Evolutionary conservation across 2,113 vertebrate genomes (phyloP), one percentile per base, ranked within the genome.

Genomic region (Plecotus auritus): DNA sequence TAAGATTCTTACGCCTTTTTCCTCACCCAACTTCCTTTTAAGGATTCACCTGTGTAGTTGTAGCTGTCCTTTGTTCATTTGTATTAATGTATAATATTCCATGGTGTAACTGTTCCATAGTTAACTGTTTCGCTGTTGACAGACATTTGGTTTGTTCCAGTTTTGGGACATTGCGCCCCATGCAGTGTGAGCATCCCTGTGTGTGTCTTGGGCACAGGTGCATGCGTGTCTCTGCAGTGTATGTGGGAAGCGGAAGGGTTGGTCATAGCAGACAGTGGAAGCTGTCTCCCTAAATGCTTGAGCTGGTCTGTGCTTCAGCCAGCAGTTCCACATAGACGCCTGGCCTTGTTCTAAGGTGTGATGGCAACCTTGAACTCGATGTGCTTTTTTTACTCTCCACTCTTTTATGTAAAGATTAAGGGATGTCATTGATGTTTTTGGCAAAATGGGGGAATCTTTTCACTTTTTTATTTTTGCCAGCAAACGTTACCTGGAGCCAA

Each of bases 401-500:
- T 78, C 22, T 32, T 72, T 28, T 11, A 18, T 67, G 10, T 76
- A 80, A 69, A 76, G 10, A 11, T 76, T 82, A 56, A 86, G 70
- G 76, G 40, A n/a, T 89, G 14, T 26, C 12, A 72, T 78, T 88
- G 37, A 32, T 73, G 4, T 45, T 82, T 93, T 94, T 40, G 56
- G 13, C 22, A 81, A 76, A 70, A 35, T 20, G 77, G 40, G 16
- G 49, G 18, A 64, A 67, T 89, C 13, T 82, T 90, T 78, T 90
- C 37, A 59, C 45, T 83, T 90, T 85, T 77, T 77, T 42, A 13
- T 69, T 67, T 86, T 94, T 97, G 6, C 37, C 94, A 99, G 99
- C 99, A 99, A 97, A 99, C 98, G 0, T 97, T 99, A 49, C 99
- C 99, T 0, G 98, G 99, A 97, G 99, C 98, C 90, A 99, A 98